Evolutionary conservation across 2,797 vertebrate genomes (phyloP).

Genomic region (Ambastaia sidthimunki): DNA sequence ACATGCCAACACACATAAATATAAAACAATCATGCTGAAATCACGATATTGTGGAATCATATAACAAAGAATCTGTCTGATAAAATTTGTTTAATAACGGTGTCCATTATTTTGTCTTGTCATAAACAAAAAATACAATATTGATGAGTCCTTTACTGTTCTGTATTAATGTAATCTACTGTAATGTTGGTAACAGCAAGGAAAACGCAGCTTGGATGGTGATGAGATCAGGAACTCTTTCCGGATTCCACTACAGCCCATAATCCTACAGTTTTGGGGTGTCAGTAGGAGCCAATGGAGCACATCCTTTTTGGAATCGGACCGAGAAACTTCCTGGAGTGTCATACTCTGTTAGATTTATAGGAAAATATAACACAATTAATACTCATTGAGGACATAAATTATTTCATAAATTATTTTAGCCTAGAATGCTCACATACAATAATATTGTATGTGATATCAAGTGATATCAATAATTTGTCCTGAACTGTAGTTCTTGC

Average conservation of each 20-base stretch:
- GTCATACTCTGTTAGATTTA: slow-evolving; percentile 74
- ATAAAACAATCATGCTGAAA: slow-evolving; percentile 25
- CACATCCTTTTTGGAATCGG: slow-evolving; percentile 77
- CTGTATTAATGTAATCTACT: background rate
- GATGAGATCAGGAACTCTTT: slow-evolving; percentile 3
- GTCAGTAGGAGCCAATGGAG: slow-evolving; percentile 90
- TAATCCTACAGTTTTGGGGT: slow-evolving; percentile 89
- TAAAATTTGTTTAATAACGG: slow-evolving; percentile 16
- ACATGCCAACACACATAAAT: slow-evolving; percentile 29
- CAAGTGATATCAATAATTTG: background rate
- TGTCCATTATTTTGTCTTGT: background rate
- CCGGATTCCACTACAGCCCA: slow-evolving; percentile 26
- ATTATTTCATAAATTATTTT: background rate
- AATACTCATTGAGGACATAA: slow-evolving; percentile 16
- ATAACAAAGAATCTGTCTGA: slow-evolving; percentile 31
- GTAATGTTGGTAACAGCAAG: slow-evolving; percentile 14
- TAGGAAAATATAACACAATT: slow-evolving; percentile 39
- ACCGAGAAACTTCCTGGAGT: slow-evolving; percentile 68
- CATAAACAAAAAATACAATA: slow-evolving; percentile 3
- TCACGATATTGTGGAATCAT: slow-evolving; percentile 47
- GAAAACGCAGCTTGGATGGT: slow-evolving; percentile 12
- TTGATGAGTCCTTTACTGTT: slow-evolving; percentile 26
- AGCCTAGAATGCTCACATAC: background rate
- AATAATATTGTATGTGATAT: too few relatives aligned
- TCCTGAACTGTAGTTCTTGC: background rate